These are phyloP conservation scores for Riparia riparia DNA, from an alignment of 2,113 vertebrate species.

Conservation along the genomic window DNA sequence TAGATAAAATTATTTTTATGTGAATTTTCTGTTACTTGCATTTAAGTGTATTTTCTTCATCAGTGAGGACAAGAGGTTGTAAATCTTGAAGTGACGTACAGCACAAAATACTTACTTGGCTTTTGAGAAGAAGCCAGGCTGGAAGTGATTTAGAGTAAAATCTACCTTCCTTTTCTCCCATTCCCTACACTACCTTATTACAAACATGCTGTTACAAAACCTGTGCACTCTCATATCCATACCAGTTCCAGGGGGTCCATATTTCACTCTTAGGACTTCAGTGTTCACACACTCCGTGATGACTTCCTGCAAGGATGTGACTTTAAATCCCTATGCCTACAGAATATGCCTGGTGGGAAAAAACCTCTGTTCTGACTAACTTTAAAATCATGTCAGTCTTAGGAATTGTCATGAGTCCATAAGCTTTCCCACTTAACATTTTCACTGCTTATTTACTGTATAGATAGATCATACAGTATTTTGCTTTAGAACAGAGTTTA, in stretches of 20 bases:
- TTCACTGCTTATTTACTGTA: neutral
- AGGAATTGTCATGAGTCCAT: neutral
- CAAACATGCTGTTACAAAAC: neutral
- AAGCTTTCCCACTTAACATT: neutral
- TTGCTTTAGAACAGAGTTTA: neutral
- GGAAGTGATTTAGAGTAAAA: neutral
- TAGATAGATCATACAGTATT: neutral
- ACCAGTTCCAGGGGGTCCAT: neutral
- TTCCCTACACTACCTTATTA: neutral
- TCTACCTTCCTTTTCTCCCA: neutral
- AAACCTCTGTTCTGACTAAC: neutral
- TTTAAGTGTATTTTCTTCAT: neutral
- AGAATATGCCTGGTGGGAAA: neutral
- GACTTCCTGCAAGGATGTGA: neutral
- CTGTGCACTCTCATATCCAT: neutral
- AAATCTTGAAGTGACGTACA: neutral
- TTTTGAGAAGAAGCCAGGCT: neutral
- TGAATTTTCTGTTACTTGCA: neutral
- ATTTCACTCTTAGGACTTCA: neutral
- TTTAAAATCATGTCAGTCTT: neutral
- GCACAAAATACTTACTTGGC: neutral
- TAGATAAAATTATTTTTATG: neutral
- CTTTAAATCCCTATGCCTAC: neutral
- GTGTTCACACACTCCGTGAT: neutral
- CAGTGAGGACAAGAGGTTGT: neutral